These are phyloP conservation scores for Pseudomyrmex cubaensis DNA, from an alignment of 1,140 invertebrate species.

Conservation along the genomic window DNA sequence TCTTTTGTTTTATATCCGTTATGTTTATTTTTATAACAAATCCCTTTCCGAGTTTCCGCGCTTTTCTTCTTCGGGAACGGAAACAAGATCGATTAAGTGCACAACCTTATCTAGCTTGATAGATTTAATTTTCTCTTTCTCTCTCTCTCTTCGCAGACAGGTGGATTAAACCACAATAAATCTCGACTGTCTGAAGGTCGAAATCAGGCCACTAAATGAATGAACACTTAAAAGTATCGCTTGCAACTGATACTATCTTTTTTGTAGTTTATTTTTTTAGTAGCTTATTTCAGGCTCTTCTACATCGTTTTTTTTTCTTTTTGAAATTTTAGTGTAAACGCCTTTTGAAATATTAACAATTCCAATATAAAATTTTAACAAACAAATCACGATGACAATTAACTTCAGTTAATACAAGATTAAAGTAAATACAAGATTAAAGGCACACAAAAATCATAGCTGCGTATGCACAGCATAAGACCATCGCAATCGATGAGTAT, in stretches of 20 bases:
- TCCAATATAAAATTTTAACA: neutral
- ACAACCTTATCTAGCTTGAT: conserved; percentile 60
- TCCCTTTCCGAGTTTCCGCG: neutral
- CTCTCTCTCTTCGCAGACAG: conserved; percentile 46
- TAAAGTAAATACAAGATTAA: no score
- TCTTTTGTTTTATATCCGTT: neutral
- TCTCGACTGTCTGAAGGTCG: conserved; percentile 28
- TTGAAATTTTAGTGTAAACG: no score
- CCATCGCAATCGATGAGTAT: no score
- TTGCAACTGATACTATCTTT: conserved; percentile 29
- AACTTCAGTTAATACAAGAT: no score
- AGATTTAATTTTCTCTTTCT: conserved; percentile 61
- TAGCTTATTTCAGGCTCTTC: neutral
- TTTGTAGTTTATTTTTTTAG: neutral
- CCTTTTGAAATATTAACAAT: no score
- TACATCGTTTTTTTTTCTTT: no score
- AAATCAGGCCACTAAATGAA: conserved; percentile 62
- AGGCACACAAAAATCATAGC: no score
- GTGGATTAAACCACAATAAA: conserved; percentile 68
- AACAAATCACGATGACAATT: no score
- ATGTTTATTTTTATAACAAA: conserved; percentile 10
- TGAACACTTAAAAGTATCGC: conserved; percentile 33
- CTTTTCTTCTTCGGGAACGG: conserved; percentile 3
- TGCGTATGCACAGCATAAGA: no score
- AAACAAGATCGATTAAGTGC: conserved; percentile 46